Conservation (phyloP, 2,797 vertebrate species). For the Taenioides sp. region DNA sequence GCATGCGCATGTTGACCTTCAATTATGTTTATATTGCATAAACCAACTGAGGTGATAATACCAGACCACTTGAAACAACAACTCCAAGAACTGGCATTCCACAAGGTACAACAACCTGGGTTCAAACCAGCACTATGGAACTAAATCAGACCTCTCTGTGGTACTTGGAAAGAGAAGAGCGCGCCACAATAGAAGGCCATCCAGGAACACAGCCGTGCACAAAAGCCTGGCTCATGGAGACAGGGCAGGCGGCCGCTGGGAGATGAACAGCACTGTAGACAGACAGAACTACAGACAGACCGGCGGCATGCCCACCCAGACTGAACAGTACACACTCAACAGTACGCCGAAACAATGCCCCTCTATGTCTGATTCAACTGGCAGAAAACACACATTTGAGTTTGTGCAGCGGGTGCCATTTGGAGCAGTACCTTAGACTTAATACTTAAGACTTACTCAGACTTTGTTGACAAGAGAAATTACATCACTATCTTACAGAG, state of each 20-base stretch:
- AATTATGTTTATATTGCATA: conserved; percentile 7
- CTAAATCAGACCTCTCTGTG: conserved; percentile 23
- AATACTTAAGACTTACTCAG: background rate
- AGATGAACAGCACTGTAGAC: conserved; percentile 54
- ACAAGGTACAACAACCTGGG: background rate
- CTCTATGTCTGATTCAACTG: conserved; percentile 22
- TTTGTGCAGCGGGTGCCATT: conserved; percentile 1
- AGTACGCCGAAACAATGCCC: conserved; percentile 53
- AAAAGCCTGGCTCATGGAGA: conserved; percentile 68
- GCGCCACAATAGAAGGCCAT: conserved; percentile 50
- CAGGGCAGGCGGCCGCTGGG: conserved; percentile 57
- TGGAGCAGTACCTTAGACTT: background rate
- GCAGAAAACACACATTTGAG: conserved; percentile 20
- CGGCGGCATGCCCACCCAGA: conserved; percentile 69
- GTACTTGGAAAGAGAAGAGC: conserved; percentile 37
- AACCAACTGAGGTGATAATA: background rate
- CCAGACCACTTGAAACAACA: background rate
- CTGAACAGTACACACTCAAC: conserved; percentile 40
- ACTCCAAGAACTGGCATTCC: too few relatives aligned
- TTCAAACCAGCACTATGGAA: conserved; percentile 12
- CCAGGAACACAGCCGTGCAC: conserved; percentile 53
- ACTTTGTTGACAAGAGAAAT: too few relatives aligned
- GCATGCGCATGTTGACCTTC: conserved; percentile 20
- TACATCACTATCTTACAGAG: too few relatives aligned
- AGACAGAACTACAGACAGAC: conserved; percentile 42